Evolutionary conservation across 2,888 invertebrate genomes (phyloP).

Genomic region (Alentia gelatinosa): DNA sequence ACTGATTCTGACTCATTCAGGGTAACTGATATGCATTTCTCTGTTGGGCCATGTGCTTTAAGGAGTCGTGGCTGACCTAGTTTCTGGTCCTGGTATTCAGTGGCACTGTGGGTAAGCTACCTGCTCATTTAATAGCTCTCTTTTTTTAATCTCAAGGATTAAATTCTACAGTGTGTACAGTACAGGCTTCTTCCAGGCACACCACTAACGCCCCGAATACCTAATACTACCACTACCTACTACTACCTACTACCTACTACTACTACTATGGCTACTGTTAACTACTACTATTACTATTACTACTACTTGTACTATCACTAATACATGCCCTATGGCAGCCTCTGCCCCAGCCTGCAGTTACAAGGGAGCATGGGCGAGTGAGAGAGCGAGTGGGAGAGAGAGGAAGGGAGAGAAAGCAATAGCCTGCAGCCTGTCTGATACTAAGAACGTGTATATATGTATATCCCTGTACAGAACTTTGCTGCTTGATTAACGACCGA

Average conservation of each 20-base stretch:
- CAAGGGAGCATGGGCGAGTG: background rate
- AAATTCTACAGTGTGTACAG: background rate
- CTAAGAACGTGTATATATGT: background rate
- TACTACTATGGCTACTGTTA: slow-evolving; percentile 34
- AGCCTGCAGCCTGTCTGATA: background rate
- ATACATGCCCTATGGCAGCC: background rate
- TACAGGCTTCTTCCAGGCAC: background rate
- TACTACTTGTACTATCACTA: slow-evolving; percentile 10
- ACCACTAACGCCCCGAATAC: background rate
- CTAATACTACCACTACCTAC: background rate
- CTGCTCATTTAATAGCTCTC: background rate
- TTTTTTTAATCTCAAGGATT: too few species aligned
- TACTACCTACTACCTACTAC: background rate
- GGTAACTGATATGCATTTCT: slow-evolving; percentile 16
- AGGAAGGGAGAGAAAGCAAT: background rate
- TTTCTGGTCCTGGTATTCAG: background rate
- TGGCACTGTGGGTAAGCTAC: background rate
- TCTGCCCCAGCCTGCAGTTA: background rate
- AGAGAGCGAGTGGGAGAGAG: background rate
- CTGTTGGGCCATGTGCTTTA: background rate
- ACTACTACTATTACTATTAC: background rate
- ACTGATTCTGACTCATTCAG: background rate
- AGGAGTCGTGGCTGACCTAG: background rate
- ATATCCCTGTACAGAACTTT: background rate
- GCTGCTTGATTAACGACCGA: background rate